Base-by-base conservation (phyloP, 2,888 invertebrate genomes). In the Spatulosminthurus flaviceps region DNA sequence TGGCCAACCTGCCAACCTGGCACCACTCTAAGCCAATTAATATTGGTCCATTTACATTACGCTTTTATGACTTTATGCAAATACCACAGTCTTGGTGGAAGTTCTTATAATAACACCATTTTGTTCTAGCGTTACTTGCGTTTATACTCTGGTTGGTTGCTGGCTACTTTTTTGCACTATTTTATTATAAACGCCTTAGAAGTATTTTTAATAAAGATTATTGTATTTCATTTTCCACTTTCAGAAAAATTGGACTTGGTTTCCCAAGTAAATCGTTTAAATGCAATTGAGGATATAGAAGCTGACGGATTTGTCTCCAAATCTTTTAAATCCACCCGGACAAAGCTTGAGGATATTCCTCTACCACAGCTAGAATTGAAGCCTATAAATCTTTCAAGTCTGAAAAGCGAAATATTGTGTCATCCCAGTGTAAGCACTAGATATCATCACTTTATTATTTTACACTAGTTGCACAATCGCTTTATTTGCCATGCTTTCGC, bases 241-340 rank as follows among this genome's bases (percentile, higher is more conserved):
- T 16, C 66, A 85, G 85, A 82, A 81, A 85, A 84, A 80, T 67
- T 85, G 67, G 85, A 84, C 73, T 66, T 85, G 0, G 75, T 82
- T 1, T 66, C 79, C 1, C 85, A 85, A 77, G 78, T 85, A 2
- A 80, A 81, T 66, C 79, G 85, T 26, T 60, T 81, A 19, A 81
- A 82, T 71, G 84, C 83, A 4, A 82, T 85, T 51, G 84, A 85
- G 34, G 83, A 83, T 22, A 83, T 85, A 24, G 85, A 85, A 51
- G 79, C 75, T 1, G 83, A 83, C 43, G 83, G 84, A 24, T 85
- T 85, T 81, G 81, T 77, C 21, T 83, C 81, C 22, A 82, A 83
- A 70, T 76, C 82, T 22, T 85, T 83, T 51, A 83, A 83, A 74
- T 79, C 84, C 1, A 67, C 81, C 1, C 80, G 76, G 66, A 61